These are phyloP conservation scores for Frieseomelitta varia DNA, from an alignment of 1,140 invertebrate species.

Conservation along the genomic window DNA sequence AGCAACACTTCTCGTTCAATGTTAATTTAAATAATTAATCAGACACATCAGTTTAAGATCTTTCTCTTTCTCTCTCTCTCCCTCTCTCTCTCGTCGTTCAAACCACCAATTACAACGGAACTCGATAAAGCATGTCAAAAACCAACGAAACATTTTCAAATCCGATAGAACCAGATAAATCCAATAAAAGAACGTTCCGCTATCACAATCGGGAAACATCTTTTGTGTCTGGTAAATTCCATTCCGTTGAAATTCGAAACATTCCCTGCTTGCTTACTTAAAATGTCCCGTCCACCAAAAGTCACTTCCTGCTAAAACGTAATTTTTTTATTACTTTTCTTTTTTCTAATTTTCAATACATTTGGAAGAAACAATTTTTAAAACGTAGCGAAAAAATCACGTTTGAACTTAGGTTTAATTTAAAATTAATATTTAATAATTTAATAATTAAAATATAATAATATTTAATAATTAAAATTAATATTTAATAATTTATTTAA, in stretches of 20 bases:
- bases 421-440: no score
- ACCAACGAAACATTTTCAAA: constrained; percentile 2
- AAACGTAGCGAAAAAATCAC: no score
- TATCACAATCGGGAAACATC: background rate
- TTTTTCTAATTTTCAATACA: background rate
- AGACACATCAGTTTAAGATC: no score
- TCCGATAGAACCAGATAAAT: background rate
- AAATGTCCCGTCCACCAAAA: background rate
- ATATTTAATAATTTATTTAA: no score
- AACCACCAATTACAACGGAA: background rate
- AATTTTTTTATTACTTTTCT: background rate
- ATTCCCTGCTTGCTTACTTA: background rate
- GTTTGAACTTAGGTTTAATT: no score
- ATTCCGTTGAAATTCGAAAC: background rate
- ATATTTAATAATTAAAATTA: no score
- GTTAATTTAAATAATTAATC: no score
- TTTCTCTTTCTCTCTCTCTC: no score
- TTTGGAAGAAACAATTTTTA: no score
- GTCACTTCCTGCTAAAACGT: background rate
- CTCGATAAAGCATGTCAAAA: constrained; percentile 15
- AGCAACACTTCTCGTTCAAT: background rate
- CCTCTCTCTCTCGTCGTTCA: background rate
- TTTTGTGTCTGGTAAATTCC: background rate
- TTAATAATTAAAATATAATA: no score
- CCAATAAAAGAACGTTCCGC: constrained; percentile 8